phyloP scores from a whole-genome alignment of 2,113 vertebrate genomes.

The Crotophaga sulcirostris region DNA sequence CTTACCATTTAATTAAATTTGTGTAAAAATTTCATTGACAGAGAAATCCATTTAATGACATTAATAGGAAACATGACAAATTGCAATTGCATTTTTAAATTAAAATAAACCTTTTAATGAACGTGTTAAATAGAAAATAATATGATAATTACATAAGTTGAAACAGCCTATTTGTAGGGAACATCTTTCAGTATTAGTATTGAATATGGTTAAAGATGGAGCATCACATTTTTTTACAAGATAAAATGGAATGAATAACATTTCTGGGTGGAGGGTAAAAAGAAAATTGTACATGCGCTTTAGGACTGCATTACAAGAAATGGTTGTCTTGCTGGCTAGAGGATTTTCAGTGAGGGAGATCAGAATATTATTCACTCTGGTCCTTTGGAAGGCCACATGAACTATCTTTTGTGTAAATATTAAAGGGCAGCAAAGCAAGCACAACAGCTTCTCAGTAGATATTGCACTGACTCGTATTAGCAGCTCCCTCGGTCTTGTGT shows the following conservation, averaged over 20 bases:
- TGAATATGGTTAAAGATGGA: background rate
- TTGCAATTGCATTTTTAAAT: slow-evolving; percentile 15
- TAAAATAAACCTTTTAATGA: slow-evolving; percentile 8
- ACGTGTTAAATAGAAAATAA: slow-evolving; percentile 1
- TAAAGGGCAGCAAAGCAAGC: background rate
- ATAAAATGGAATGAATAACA: background rate
- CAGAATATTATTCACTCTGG: background rate
- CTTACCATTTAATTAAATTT: background rate
- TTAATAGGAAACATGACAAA: background rate
- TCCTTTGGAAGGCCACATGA: background rate
- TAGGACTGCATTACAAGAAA: background rate
- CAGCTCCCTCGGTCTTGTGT: background rate
- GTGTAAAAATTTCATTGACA: background rate
- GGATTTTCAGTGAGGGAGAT: background rate
- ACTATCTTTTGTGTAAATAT: background rate
- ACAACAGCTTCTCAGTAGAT: background rate
- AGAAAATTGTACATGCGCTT: background rate
- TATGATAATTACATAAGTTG: background rate
- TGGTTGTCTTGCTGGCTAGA: background rate
- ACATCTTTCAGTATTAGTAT: background rate
- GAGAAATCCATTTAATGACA: background rate
- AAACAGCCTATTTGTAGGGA: background rate
- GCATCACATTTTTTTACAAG: background rate
- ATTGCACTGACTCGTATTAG: background rate
- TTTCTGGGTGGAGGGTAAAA: background rate